Conservation (phyloP, 1,140 invertebrate species). For the Sweltsa coloradensis region DNA sequence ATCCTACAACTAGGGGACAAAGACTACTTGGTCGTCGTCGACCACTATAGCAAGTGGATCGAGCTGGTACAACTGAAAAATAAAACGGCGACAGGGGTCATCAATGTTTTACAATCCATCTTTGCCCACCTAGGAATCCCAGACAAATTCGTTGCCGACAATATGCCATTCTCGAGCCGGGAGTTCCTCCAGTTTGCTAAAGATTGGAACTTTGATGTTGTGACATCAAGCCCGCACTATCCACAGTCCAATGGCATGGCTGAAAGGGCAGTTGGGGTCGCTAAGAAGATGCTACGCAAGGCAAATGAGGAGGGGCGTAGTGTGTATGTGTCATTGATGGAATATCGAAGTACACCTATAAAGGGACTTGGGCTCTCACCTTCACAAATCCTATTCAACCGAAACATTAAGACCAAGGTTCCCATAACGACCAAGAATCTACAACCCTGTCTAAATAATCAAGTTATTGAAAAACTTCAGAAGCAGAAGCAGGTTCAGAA, state of each 20-base stretch:
- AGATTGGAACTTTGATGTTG: conserved; percentile 11
- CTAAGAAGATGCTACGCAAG: conserved; percentile 18
- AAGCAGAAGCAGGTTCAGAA: no score
- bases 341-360: conserved; percentile 19
- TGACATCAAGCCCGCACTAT: conserved; percentile 15
- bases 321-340: conserved; percentile 19
- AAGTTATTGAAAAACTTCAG: no score
- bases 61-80: conserved; percentile 6
- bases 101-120: conserved; percentile 9
- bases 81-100: background rate
- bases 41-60: conserved; percentile 10
- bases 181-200: conserved; percentile 7
- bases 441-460: no score
- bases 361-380: conserved; percentile 13
- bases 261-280: conserved; percentile 15
- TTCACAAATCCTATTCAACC: conserved; percentile 14
- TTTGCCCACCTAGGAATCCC: conserved; percentile 13
- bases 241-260: conserved; percentile 15
- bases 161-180: conserved; percentile 10
- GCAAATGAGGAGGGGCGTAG: conserved; percentile 18
- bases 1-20: background rate
- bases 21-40: conserved; percentile 6
- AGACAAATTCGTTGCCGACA: conserved; percentile 11
- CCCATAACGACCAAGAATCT: no score
- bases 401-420: no score